Base-by-base conservation (phyloP, 1,140 invertebrate species). In the Brachionus rotundiformis region DNA sequence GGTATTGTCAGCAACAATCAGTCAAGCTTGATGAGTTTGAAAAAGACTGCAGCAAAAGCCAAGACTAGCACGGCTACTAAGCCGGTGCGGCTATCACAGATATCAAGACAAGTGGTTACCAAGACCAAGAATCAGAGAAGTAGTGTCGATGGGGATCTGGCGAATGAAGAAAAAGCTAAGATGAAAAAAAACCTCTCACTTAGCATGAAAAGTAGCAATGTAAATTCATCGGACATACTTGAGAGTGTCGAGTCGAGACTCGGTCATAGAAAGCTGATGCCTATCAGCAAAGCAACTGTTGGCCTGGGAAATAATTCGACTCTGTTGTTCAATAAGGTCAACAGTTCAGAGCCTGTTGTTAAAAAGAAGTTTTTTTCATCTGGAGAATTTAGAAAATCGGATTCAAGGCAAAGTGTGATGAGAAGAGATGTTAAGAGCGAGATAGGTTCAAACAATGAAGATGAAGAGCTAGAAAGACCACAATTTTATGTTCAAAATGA, bases 331-430 rank as follows among this genome's bases (percentile, higher is more conserved):
- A 44, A 44, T 19, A 73, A 73, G n/a, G 25, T 41, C 3, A 73
- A 73, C 68, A 0, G n/a, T 11, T 8, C 61, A 19, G 33, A 19
- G 36, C 39, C 19, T 25, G 41, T 47, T 2, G 61, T 65, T 5
- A 54, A 65, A 65, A 31, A 65, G 61, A 31, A 65, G 13, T 65
- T 47, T 44, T 44, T 44, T n/a, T 73, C 68, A 27, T 25, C 23
- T 1, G 29, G 36, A 25, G 41, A 41, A 6, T 33, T 68, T 31
- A 68, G 33, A 11, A 36, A 68, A 33, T 5, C 33, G 8, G 31
- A 68, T n/a, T 63, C 61, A 6, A 63, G 61, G 29, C 61, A 10
- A 7, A 63, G 61, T 63, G 1, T 63, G 3, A 6, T 31, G 8
- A 4, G 4, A 11, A 11, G 39, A n/a, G 68, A 44, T 3, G 19